Conservation (phyloP, 2,113 vertebrate species). For the Ceratotherium simum region DNA sequence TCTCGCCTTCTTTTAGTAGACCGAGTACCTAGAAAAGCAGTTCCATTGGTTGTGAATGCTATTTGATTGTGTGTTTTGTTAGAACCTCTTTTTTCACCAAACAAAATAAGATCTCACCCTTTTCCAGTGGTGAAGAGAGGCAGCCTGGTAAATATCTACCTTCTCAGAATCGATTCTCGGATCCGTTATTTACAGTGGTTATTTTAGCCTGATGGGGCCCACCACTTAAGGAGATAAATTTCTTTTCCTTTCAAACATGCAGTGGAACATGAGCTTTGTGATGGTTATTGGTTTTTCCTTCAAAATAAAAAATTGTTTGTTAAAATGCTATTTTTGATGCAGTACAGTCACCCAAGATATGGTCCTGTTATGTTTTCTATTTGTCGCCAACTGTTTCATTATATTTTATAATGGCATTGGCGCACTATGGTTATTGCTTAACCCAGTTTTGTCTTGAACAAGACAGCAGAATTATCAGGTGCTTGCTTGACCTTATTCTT, state of each 20-base stretch:
- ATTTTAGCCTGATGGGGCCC: neutral
- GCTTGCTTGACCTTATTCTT: slow-evolving; percentile 30
- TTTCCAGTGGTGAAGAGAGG: neutral
- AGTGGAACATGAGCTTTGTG: neutral
- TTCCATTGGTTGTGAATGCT: neutral
- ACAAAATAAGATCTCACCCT: neutral
- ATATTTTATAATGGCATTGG: slow-evolving; percentile 50
- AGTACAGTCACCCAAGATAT: neutral
- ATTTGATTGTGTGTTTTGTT: neutral
- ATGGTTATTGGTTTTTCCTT: slow-evolving; percentile 4
- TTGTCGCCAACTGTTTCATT: slow-evolving; percentile 37
- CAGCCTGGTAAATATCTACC: neutral
- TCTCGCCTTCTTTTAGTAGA: neutral
- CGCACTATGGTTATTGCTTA: neutral
- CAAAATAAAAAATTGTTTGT: slow-evolving; percentile 45
- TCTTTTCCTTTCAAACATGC: slow-evolving; percentile 33
- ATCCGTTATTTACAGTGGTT: neutral
- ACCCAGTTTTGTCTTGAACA: slow-evolving; percentile 59
- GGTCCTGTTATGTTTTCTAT: slow-evolving; percentile 33
- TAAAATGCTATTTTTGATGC: slow-evolving; percentile 31
- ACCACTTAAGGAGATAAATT: neutral
- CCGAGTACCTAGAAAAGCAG: neutral
- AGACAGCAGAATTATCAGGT: neutral
- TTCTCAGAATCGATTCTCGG: neutral
- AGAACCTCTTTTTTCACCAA: neutral